Percentiles rank a stretch among this genome's conserved stretches.
Evolutionary conservation across 2,797 vertebrate genomes (phyloP).

Genomic region (Falco biarmicus): DNA sequence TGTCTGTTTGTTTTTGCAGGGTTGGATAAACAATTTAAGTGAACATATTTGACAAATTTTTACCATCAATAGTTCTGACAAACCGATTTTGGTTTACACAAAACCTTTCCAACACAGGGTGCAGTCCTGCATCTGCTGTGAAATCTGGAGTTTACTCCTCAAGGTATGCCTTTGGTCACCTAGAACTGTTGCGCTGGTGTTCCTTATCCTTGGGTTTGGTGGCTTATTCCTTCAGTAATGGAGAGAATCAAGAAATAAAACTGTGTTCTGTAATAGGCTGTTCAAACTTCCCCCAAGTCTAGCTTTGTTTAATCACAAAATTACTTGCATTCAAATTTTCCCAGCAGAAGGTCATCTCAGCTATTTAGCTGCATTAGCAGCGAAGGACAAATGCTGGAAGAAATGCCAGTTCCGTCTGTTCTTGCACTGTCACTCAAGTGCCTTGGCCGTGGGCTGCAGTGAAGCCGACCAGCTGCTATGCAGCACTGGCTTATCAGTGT

Average conservation of each 20-base stretch:
- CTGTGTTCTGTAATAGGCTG: background rate
- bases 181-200: background rate
- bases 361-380: background rate
- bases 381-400: background rate
- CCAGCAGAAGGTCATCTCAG: slow-evolving; percentile 32
- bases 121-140: background rate
- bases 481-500: background rate
- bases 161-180: background rate
- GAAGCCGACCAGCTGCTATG: background rate
- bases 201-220: background rate
- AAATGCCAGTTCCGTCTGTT: background rate
- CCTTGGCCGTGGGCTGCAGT: background rate
- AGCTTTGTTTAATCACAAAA: background rate
- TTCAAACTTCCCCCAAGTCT: background rate
- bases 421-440: background rate
- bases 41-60: background rate
- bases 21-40: background rate
- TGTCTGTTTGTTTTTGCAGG: background rate
- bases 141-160: background rate
- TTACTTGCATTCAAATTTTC: background rate
- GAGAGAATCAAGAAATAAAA: background rate
- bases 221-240: background rate
- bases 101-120: background rate
- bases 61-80: background rate
- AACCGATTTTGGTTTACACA: background rate